Base-by-base conservation (phyloP, 1,140 invertebrate genomes). In the Diabrotica virgifera region DNA sequence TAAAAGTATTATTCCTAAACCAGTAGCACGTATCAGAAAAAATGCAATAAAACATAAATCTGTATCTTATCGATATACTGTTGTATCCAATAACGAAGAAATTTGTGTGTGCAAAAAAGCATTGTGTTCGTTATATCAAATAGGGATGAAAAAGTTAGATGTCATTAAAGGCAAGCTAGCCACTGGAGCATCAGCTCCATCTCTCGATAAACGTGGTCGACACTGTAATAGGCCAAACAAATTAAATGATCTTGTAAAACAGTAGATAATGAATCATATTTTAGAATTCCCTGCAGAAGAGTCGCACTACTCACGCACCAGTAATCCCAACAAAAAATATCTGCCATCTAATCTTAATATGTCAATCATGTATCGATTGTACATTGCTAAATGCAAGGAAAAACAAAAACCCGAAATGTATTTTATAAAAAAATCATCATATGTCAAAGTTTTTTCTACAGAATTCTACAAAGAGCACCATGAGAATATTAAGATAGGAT, bases 391-490 rank as follows among this genome's bases (percentile, higher is more conserved):
- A 9, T 68, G 63, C 65, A 13, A 63, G 52, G 57, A 65, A 37
- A 14, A 68, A 50, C 13, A 71, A 10, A 12, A 62, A 54, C 36
- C 14, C 10, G 36, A 59, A 36, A 59, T 36, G 13, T 69, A 40
- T 63, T 56, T 13, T 5, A 36, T 67, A 11, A 68, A 65, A 68
- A 11, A 55, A 55, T 59, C 13, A 52, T 62, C 51, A 9, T 71
- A 73, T 56, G 8, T 46, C 11, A 63, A 68, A 8, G 68, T 38
- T 71, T n/a, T 73, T 68, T n/a, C 36, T 9, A 67, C 52, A 36
- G 58, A 73, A 46, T 73, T 73, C 8, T 51, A 62, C 38, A 62
- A 65, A 38, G 63, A 73, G 63, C 71, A 66, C 59, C 59, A 52
- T 13, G 63, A 69, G 38, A 63, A 53, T 14, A 52, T 53, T 24